Evolutionary conservation across 2,113 vertebrate genomes (phyloP).

Genomic region (Muscicapa adusta): DNA sequence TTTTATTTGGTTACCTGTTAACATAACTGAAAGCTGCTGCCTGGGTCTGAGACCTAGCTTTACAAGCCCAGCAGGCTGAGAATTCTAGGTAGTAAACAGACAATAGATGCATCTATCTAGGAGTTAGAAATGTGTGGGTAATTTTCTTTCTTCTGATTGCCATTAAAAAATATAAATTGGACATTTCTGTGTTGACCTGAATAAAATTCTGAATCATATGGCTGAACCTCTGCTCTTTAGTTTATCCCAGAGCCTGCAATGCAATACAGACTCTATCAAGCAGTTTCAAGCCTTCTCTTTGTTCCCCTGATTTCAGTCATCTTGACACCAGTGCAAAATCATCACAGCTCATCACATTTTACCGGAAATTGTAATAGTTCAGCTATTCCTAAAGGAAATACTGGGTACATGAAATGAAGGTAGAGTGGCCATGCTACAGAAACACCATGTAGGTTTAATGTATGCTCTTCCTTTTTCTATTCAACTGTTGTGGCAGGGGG

Average conservation of each 20-base stretch:
- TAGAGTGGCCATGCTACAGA: not conserved
- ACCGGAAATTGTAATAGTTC: not conserved
- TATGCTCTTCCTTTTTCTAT: not conserved
- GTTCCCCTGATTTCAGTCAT: not conserved
- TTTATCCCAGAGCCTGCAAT: not conserved
- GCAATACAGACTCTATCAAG: not conserved
- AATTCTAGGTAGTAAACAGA: not conserved
- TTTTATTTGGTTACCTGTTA: not conserved
- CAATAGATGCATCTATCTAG: not conserved
- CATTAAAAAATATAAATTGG: not conserved
- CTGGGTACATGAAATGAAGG: not conserved
- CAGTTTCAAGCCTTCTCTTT: not conserved
- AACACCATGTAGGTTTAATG: not conserved
- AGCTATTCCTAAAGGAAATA: not conserved
- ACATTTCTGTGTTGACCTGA: not conserved
- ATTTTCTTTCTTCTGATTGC: not conserved
- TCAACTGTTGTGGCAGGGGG: rapidly evolving
- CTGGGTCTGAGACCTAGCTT: not conserved
- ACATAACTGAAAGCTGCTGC: not conserved
- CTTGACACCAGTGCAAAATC: not conserved
- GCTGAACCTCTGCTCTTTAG: not conserved
- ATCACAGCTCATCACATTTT: not conserved
- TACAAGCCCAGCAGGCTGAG: not conserved
- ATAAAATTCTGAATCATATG: not conserved
- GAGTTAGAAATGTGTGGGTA: not conserved